Percentiles rank a stretch among this genome's conserved stretches.
phyloP scores from a whole-genome alignment of 2,797 vertebrate genomes.

The Urosaurus nigricauda region DNA sequence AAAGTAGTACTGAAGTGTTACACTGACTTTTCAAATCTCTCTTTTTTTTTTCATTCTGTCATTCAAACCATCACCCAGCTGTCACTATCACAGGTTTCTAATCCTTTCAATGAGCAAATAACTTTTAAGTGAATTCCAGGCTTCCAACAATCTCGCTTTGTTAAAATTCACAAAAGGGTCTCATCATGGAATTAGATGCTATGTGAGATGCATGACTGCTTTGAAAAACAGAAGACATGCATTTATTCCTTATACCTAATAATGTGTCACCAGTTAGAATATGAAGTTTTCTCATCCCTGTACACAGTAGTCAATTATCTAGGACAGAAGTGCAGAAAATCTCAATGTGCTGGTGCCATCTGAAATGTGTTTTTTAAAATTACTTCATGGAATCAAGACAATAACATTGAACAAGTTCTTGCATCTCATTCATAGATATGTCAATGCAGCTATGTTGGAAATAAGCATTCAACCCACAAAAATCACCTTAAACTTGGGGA shows the following conservation, averaged over 20 bases:
- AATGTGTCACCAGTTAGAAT: background rate
- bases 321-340: background rate
- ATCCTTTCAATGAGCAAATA: background rate
- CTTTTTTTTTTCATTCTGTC: constrained; percentile 1
- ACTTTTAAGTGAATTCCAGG: background rate
- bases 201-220: background rate
- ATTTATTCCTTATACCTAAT: background rate
- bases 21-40: background rate
- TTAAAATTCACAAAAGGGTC: background rate
- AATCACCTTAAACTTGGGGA: too few species aligned
- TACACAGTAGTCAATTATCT: background rate
- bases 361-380: background rate
- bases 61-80: constrained; percentile 9
- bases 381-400: background rate
- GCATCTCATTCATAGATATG: background rate
- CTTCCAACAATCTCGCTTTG: background rate
- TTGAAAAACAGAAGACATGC: background rate
- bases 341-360: background rate
- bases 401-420: background rate
- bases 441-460: too few species aligned
- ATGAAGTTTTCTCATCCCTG: background rate
- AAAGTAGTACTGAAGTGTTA: background rate
- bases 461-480: too few species aligned
- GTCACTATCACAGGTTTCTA: background rate
- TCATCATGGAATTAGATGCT: background rate